These are phyloP conservation scores for Pantala flavescens DNA, from an alignment of 1,140 invertebrate species.

Conservation along the genomic window DNA sequence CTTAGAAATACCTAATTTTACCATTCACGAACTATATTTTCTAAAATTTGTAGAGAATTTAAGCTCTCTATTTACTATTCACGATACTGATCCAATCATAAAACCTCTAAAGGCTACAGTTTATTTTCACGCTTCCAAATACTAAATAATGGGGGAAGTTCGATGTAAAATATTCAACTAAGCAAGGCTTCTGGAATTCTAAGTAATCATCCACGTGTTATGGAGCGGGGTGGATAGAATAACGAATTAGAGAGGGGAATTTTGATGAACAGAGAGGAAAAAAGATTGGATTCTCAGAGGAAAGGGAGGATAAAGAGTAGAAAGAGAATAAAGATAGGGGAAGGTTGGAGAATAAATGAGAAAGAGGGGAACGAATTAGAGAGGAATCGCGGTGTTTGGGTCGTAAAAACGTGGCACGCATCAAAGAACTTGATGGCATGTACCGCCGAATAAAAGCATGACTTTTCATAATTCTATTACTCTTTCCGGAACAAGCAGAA, in stretches of 20 bases:
- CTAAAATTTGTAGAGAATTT: too few species aligned
- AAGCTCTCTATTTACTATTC: too few species aligned
- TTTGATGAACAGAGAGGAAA: not conserved
- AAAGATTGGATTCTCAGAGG: not conserved
- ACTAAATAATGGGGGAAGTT: too few species aligned
- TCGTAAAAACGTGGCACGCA: constrained; percentile 4
- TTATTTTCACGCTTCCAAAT: too few species aligned
- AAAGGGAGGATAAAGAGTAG: not conserved
- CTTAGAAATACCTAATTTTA: too few species aligned
- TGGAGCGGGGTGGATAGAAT: not conserved
- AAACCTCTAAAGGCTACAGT: too few species aligned
- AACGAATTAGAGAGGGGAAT: not conserved
- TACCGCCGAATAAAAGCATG: not conserved
- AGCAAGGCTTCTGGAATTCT: too few species aligned
- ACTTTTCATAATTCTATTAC: not conserved
- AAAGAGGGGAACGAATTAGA: not conserved
- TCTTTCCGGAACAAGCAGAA: not conserved
- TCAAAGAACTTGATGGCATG: not conserved
- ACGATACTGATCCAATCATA: too few species aligned
- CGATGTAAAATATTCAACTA: too few species aligned
- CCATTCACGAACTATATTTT: too few species aligned
- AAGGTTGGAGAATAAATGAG: not conserved
- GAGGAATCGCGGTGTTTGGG: not conserved
- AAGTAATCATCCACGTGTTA: not conserved
- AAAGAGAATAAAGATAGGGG: not conserved